A percentile compares a stretch with the other conserved stretches of the same genome.
Conservation (phyloP, 2,797 vertebrate genomes). For the Liasis olivaceus region DNA sequence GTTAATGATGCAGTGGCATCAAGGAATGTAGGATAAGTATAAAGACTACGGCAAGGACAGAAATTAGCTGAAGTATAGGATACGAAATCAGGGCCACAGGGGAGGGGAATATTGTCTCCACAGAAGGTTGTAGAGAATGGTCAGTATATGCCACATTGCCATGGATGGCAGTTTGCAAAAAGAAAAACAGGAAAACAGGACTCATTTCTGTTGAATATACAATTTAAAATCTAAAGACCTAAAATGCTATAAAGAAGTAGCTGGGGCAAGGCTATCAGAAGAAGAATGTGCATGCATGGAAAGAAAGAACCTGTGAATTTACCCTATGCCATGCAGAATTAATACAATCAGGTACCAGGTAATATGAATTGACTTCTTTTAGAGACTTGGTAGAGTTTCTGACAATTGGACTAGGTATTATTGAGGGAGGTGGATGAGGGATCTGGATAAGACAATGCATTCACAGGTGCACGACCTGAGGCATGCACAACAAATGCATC, state of each 20-base stretch:
- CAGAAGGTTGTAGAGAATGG: neutral
- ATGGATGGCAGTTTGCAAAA: neutral
- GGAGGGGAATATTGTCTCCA: neutral
- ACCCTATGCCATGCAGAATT: neutral
- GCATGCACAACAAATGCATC: neutral
- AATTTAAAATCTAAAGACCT: neutral
- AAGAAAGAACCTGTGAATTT: neutral
- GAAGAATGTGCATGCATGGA: neutral
- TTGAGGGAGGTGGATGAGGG: neutral
- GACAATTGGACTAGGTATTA: neutral
- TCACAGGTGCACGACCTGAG: neutral
- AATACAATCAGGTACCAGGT: neutral
- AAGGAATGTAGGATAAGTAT: neutral
- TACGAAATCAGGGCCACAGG: neutral
- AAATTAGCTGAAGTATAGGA: neutral
- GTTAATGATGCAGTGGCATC: neutral
- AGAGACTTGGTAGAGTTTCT: neutral
- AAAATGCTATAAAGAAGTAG: neutral
- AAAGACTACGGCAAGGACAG: neutral
- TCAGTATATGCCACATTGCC: neutral
- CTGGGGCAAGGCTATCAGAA: neutral
- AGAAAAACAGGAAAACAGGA: neutral
- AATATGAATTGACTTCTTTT: neutral
- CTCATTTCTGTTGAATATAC: neutral
- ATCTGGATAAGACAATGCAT: neutral